Evolutionary conservation across 2,888 invertebrate species (phyloP).

Genomic region (Seira ritae): DNA sequence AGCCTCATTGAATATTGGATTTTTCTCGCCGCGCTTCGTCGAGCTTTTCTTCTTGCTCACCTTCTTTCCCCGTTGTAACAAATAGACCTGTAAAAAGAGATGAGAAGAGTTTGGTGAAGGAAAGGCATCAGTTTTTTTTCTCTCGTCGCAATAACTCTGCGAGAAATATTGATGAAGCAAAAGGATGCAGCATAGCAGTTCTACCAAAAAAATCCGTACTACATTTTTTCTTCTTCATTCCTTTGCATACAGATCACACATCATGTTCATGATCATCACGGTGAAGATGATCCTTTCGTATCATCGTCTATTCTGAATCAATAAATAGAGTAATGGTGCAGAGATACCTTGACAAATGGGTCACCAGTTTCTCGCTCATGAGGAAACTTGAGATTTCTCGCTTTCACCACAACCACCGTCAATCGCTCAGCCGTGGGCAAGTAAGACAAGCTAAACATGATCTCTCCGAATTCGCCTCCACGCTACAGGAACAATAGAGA

Average conservation of each 20-base stretch:
- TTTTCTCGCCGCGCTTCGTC: slow-evolving; percentile 83
- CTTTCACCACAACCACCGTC: slow-evolving; percentile 86
- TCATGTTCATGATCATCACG: no score
- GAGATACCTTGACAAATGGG: slow-evolving; percentile 84
- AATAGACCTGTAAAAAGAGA: slow-evolving; percentile 80
- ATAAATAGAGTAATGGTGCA: no score
- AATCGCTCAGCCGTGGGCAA: slow-evolving; percentile 88
- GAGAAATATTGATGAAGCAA: no score
- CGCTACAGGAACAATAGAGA: slow-evolving; percentile 76
- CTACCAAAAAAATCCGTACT: no score
- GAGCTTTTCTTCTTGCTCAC: slow-evolving; percentile 89
- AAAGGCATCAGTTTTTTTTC: no score
- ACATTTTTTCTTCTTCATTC: no score
- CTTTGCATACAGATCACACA: no score
- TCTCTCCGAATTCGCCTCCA: slow-evolving; percentile 84
- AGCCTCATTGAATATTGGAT: slow-evolving; percentile 89
- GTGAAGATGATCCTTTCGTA: no score
- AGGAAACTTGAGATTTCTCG: slow-evolving; percentile 83
- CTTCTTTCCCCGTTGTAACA: slow-evolving; percentile 87
- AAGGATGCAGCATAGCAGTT: no score
- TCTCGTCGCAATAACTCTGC: no score
- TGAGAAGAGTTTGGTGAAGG: no score
- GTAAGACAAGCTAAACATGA: slow-evolving; percentile 89
- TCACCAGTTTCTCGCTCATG: slow-evolving; percentile 80
- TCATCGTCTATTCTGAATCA: no score